Evolutionary conservation across 1,140 invertebrate species (phyloP).

Genomic region (Drosophila erecta): DNA sequence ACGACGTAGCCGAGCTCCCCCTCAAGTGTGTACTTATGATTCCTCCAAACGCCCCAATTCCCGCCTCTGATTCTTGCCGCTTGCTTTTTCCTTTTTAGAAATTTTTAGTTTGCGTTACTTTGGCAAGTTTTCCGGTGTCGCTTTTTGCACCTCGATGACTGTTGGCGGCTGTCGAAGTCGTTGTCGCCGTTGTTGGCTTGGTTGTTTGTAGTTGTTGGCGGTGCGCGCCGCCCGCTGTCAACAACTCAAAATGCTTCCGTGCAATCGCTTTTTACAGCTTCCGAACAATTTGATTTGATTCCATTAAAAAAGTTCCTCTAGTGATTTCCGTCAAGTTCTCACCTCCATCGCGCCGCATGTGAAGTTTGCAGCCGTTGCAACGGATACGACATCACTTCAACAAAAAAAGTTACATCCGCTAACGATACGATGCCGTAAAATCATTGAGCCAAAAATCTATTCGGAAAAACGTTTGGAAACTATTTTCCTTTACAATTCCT

Average conservation of each 20-base stretch:
- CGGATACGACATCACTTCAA: conserved; percentile 18
- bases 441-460: not conserved
- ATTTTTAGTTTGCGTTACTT: conserved; percentile 68
- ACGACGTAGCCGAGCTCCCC: conserved; percentile 50
- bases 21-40: conserved; percentile 76
- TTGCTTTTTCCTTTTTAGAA: conserved; percentile 33
- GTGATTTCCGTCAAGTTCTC: conserved; percentile 65
- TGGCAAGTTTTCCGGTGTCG: conserved; percentile 64
- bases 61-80: not conserved
- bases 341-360: conserved; percentile 37
- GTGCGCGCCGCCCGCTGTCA: conserved; percentile 49
- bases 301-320: conserved; percentile 82
- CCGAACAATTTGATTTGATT: conserved; percentile 85
- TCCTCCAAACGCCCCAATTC: conserved; percentile 29
- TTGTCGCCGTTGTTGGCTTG: conserved; percentile 16
- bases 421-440: not conserved
- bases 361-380: conserved; percentile 54
- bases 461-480: not conserved
- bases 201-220: conserved; percentile 36
- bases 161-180: conserved; percentile 55
- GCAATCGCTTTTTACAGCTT: conserved; percentile 84
- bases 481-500: not conserved
- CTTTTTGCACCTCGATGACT: conserved; percentile 74
- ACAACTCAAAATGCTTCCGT: conserved; percentile 82
- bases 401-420: not conserved